Conservation (phyloP, 2,888 invertebrate species). For the Cephus nigrinus region DNA sequence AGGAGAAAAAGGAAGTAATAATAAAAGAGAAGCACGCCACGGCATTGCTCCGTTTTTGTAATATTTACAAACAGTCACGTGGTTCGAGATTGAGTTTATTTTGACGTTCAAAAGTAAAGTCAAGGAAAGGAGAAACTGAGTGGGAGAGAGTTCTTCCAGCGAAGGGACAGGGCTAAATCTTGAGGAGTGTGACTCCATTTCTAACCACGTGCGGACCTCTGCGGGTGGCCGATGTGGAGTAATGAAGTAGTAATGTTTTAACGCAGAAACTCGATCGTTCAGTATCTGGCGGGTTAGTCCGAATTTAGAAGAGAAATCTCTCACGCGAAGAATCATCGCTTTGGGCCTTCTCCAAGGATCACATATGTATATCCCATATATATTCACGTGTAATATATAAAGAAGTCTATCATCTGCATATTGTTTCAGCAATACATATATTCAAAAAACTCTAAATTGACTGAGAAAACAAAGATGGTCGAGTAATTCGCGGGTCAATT, state of each 20-base stretch:
- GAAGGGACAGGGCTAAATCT: neutral
- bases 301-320: constrained; percentile 6
- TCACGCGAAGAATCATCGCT: constrained; percentile 1
- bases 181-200: neutral
- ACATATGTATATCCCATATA: neutral
- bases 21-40: neutral
- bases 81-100: neutral
- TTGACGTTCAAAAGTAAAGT: neutral
- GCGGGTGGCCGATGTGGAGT: neutral
- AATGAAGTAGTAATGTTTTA: neutral
- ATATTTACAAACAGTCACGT: constrained; percentile 4
- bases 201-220: neutral
- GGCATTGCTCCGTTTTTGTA: neutral
- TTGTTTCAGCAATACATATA: neutral
- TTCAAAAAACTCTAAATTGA: neutral
- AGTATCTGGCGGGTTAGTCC: neutral
- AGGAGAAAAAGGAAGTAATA: neutral
- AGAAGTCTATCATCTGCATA: neutral
- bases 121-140: neutral
- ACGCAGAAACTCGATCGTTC: neutral
- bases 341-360: neutral
- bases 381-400: neutral
- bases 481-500: neutral
- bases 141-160: neutral
- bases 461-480: neutral